Evolutionary conservation across 2,113 vertebrate genomes (phyloP), one percentile per base, ranked within the genome.

Genomic region (Oncorhynchus gorbuscha): DNA sequence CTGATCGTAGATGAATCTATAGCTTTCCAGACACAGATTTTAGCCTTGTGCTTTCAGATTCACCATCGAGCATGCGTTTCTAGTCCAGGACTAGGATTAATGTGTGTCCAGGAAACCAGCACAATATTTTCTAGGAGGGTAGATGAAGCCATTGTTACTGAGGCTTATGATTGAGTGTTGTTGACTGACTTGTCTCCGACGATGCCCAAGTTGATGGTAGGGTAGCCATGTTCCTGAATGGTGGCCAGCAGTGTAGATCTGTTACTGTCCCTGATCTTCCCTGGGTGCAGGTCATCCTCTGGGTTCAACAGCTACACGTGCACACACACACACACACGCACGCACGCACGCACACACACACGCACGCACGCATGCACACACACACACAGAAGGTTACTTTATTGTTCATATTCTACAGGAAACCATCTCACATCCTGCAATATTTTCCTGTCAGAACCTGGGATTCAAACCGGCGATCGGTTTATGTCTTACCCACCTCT

Each of bases 201-300:
- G 80, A 99, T 99, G 85, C 98, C 98, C 89, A 99, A 92, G 90
- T 99, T 99, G 92, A 99, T 99, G 83, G 98, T 99, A 79, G 98
- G 97, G 83, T 99, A 99, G 79, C 98, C 98, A 32, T 99, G 98
- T 76, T 99, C 98, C 93, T 99, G 98, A 91, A 99, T 99, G 88
- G 97, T 99, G 91, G 98, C 97, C 86, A 99, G 93, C 49, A 99
- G 95, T 69, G 97, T 99, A 79, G 98, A 99, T 81, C 97, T 96
- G 92, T 99, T 99, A 81, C 97, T 99, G 88, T 99, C 98, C 89
- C 98, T 91, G 92, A 99, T 99, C 92, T 99, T 99, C 73, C 98
- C 98, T 74, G 97, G 98, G 89, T 98, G 95, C 72, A 99, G 95
- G 88, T 99, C 97, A 81, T 99, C 98, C 90, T 99, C 98, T 76